Conservation (phyloP, 2,797 vertebrate genomes). For the Sternarchorhynchus goeldii region DNA sequence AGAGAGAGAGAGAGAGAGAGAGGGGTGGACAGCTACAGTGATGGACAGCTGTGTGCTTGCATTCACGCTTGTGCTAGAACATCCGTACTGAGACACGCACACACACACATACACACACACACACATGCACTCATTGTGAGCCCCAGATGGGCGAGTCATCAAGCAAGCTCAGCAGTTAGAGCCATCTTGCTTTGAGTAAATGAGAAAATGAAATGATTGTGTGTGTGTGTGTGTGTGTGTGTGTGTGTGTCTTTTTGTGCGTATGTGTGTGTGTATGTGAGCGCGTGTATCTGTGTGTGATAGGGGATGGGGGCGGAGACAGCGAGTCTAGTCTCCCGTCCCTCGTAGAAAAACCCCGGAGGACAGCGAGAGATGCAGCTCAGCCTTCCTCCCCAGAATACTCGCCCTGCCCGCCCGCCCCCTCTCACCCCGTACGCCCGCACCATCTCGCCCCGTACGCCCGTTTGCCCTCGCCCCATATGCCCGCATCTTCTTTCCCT, state of each 20-base stretch:
- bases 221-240: slow-evolving; percentile 42
- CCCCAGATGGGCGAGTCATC: slow-evolving; percentile 86
- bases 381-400: slow-evolving; percentile 50
- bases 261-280: slow-evolving; percentile 45
- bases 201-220: slow-evolving; percentile 72
- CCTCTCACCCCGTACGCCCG: too few species aligned
- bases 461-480: too few species aligned
- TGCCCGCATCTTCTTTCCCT: too few species aligned
- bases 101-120: slow-evolving; percentile 73
- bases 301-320: slow-evolving; percentile 66
- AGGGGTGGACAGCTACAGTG: slow-evolving; percentile 62
- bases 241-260: background rate
- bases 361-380: slow-evolving; percentile 64
- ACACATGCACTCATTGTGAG: slow-evolving; percentile 65
- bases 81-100: slow-evolving; percentile 60
- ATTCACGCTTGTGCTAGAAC: slow-evolving; percentile 61
- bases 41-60: slow-evolving; percentile 61
- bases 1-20: slow-evolving; percentile 51
- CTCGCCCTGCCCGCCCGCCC: too few species aligned
- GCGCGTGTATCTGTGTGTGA: background rate
- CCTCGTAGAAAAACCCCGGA: slow-evolving; percentile 62
- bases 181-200: slow-evolving; percentile 86
- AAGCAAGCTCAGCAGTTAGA: slow-evolving; percentile 92
- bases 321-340: slow-evolving; percentile 61
- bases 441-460: too few species aligned